Evolutionary conservation across 2,888 invertebrate genomes (phyloP).

Genomic region (Coenonympha arcania): DNA sequence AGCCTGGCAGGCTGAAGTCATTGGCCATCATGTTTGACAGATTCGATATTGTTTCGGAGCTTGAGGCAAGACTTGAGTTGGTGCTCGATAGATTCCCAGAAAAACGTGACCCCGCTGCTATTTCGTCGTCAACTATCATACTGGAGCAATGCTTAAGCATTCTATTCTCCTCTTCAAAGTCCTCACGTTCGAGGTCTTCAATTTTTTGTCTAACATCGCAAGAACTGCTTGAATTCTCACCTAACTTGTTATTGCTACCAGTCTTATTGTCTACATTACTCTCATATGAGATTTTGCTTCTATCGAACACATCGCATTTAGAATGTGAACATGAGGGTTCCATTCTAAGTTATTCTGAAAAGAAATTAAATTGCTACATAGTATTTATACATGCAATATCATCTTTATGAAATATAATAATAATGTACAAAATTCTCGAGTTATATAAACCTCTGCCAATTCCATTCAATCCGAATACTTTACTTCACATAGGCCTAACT

Average conservation of each 20-base stretch:
- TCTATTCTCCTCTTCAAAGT: constrained; percentile 66
- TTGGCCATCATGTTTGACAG: constrained; percentile 46
- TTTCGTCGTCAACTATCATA: constrained; percentile 57
- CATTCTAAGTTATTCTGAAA: constrained; percentile 44
- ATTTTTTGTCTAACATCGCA: constrained; percentile 47
- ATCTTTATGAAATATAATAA: too few species aligned
- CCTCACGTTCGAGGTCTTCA: constrained; percentile 63
- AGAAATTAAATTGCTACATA: too few species aligned
- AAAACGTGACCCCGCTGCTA: constrained; percentile 42
- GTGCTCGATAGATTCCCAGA: constrained; percentile 54
- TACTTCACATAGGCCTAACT: too few species aligned
- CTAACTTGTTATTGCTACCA: constrained; percentile 45
- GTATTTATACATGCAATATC: too few species aligned
- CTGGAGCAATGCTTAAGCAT: constrained; percentile 60
- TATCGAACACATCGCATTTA: constrained; percentile 51
- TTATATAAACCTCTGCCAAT: too few species aligned
- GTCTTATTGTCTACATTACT: constrained; percentile 55
- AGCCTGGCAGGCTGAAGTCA: constrained; percentile 56
- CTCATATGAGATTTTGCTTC: constrained; percentile 42
- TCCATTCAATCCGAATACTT: too few species aligned
- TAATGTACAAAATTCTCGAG: too few species aligned
- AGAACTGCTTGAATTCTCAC: constrained; percentile 36
- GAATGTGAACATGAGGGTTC: constrained; percentile 64
- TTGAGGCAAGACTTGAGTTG: constrained; percentile 58
- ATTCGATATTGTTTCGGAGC: constrained; percentile 61